These are phyloP conservation scores for Philereme transversata DNA, from an alignment of 2,888 invertebrate genomes.

Conservation along the genomic window DNA sequence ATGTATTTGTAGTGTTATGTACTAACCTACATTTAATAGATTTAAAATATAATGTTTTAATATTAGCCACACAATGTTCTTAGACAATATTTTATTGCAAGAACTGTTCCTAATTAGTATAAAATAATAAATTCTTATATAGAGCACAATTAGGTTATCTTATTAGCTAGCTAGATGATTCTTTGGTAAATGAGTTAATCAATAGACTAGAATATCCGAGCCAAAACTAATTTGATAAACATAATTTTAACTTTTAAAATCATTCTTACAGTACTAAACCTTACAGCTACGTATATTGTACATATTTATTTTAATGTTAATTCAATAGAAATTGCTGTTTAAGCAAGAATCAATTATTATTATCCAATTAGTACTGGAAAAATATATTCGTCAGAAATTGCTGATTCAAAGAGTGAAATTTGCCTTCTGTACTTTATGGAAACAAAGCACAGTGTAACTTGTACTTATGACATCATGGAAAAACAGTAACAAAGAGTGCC, in stretches of 20 bases:
- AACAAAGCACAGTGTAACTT: too few relatives aligned
- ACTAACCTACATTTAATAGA: conserved; percentile 5
- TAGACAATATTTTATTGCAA: conserved; percentile 9
- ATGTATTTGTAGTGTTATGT: conserved; percentile 17
- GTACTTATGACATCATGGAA: too few relatives aligned
- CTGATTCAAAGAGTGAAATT: too few relatives aligned
- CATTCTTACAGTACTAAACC: not conserved
- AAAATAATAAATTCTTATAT: not conserved
- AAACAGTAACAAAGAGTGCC: too few relatives aligned
- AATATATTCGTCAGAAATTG: too few relatives aligned
- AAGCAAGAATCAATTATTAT: too few relatives aligned
- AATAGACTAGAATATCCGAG: conserved; percentile 5
- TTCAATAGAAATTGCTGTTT: too few relatives aligned
- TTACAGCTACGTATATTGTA: not conserved
- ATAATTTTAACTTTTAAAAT: not conserved
- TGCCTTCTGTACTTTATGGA: too few relatives aligned
- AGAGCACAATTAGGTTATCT: conserved; percentile 13
- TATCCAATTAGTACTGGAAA: too few relatives aligned
- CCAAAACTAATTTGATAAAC: conserved; percentile 3
- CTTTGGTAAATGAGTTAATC: not conserved
- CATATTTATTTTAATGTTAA: too few relatives aligned
- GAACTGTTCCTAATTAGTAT: conserved; percentile 19
- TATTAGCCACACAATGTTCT: conserved; percentile 8
- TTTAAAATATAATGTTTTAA: conserved; percentile 5
- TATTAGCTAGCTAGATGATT: conserved; percentile 1